Evolutionary conservation across 2,797 vertebrate genomes (phyloP).

Genomic region (Knipowitschia caucasica): DNA sequence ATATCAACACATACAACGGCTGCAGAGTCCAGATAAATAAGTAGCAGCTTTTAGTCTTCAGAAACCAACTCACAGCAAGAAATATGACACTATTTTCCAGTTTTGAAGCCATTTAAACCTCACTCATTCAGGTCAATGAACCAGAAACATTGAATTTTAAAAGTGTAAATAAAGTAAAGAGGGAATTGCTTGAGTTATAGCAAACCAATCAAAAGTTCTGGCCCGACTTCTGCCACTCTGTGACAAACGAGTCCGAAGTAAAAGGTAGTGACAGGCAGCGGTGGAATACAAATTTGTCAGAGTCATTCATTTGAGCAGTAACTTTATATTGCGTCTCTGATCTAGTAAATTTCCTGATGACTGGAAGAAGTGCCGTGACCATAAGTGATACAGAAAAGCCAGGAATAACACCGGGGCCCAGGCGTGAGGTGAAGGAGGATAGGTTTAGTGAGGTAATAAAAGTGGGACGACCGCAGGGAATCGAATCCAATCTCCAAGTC

Average conservation of each 20-base stretch:
- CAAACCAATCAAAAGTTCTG: neutral
- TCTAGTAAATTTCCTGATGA: constrained; percentile 11
- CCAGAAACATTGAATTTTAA: neutral
- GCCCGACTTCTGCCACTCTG: neutral
- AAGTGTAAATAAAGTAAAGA: neutral
- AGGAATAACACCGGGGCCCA: constrained; percentile 15
- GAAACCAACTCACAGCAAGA: no score
- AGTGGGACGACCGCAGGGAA: constrained; percentile 24
- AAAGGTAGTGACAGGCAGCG: constrained; percentile 1
- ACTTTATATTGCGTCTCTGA: constrained; percentile 8
- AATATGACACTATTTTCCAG: neutral
- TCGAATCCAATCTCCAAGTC: constrained; percentile 26
- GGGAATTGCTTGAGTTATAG: constrained; percentile 5
- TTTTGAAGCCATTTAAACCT: neutral
- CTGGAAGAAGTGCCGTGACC: constrained; percentile 7
- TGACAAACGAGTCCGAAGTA: constrained; percentile 9
- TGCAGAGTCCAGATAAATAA: no score
- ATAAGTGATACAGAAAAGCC: constrained; percentile 1
- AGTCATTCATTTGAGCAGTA: constrained; percentile 8
- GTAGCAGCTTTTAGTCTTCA: no score
- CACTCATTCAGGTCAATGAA: neutral
- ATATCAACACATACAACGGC: no score
- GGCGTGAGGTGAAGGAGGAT: neutral
- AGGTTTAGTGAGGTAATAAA: constrained; percentile 17
- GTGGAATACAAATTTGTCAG: constrained; percentile 1